Base-by-base conservation (phyloP, 2,113 vertebrate genomes). In the Amphilophus citrinellus region DNA sequence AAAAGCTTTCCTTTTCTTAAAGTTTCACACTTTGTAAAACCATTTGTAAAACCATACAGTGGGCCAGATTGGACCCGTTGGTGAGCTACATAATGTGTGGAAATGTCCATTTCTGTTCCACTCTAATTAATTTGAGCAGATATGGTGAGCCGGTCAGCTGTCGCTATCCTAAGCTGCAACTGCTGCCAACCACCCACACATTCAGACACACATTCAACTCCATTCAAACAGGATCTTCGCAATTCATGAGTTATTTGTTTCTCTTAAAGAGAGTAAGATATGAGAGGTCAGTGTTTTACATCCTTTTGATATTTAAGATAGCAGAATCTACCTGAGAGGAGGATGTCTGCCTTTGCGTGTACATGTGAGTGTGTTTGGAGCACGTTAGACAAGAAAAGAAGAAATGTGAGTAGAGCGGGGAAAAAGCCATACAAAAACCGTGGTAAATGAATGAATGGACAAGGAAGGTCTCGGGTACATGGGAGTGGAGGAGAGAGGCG, bases 201-300 rank as follows among this genome's bases (percentile, higher is more conserved):
- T 59, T 22, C n/a, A 58, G 53, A 17, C 42, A 10, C 35, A 27
- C 20, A 8, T 35, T 35, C 30, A 61, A 37, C 24, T 59, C 10
- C 32, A 73, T 63, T 68, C 32, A 37, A 62, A 78, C 44, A 63
- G 5, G 20, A 59, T 37, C 20, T 39, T 53, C 10, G 75, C 76
- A 61, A 47, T 83, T 80, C 20, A 80, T 77, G 27, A 14, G 6
- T 68, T 61, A 24, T 77, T 66, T 83, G 27, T 61, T 83, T 62
- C 39, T 60, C 37, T 53, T 44, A 77, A 86, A 15, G 42, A 50
- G 24, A 61, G 37, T 77, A 39, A 56, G 56, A 61, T 59, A 27
- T 73, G 68, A 35, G 27, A 73, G 47, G 18, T 13, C 68, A 56
- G 68, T 53, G 27, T 56, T 73, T 35, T 35, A 73, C 47, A 53